Evolutionary conservation across 2,113 vertebrate genomes (phyloP), one percentile per base, ranked within the genome.

Genomic region (Axis porcinus): DNA sequence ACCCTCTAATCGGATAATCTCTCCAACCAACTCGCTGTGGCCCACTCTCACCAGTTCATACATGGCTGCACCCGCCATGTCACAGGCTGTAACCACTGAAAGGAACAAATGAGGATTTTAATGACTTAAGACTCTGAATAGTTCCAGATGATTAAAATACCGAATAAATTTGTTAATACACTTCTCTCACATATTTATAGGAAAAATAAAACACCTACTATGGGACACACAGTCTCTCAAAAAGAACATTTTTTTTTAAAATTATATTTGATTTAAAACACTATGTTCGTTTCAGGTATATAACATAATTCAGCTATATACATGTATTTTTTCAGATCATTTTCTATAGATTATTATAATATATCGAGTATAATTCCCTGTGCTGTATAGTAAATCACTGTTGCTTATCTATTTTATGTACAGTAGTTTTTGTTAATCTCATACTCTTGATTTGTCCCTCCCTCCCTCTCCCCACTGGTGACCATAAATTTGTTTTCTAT

Each of bases 61-160:
- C 99, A 99, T 99, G 89, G 99, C 99, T n/a, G 99, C 99, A 30
- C 99, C 99, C 0, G 99, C 99, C 99, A 99, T 99, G 76, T 99
- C 99, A 95, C 99, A 99, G 0, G 99, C 99, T 0, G 99, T 99
- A 93, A 99, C 99, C 98, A 99, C 99, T 99, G 98, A 97, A 67
- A 97, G 28, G 23, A 27, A 89, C 55, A 98, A 85, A 17, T 0
- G 3, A 90, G 15, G 57, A 43, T 30, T 74, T 36, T 88, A 55
- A 57, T 19, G 30, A 91, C 25, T 45, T 62, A 89, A 86, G 30
- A 76, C 7, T 62, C 81, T 92, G 43, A 94, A 94, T 45, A 94
- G 52, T 91, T 64, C 83, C 45, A 95, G 11, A 64, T 60, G 60
- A 86, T 78, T 70, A 93, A 88, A 90, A 93, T 3, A 94, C 14